Evolutionary conservation across 2,113 vertebrate species (phyloP).

Genomic region (Atractosteus spatula): DNA sequence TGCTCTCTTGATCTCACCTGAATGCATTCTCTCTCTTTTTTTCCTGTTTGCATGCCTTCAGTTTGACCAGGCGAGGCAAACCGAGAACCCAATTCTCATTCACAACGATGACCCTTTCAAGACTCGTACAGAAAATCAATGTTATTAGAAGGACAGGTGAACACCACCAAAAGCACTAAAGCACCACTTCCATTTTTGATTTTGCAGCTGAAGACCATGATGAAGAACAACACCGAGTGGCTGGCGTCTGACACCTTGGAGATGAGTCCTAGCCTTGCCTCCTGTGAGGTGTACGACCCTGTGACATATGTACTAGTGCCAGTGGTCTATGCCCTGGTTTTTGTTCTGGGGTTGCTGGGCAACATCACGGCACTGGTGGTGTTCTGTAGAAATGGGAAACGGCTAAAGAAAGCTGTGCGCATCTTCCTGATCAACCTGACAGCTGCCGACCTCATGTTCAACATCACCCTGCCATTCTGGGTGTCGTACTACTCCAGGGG

Average conservation of each 20-base stretch:
- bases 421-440: conserved; percentile 62
- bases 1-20: too few relatives aligned
- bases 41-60: too few relatives aligned
- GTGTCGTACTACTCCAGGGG: conserved; percentile 48
- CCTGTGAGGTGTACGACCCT: conserved; percentile 25
- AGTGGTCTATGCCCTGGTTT: conserved; percentile 35
- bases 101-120: too few relatives aligned
- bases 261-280: not conserved
- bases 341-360: conserved; percentile 52
- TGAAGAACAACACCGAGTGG: not conserved
- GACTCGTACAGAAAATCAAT: too few relatives aligned
- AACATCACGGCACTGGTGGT: conserved; percentile 47
- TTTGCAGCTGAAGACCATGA: not conserved
- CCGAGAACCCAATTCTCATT: too few relatives aligned
- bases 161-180: too few relatives aligned
- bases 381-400: conserved; percentile 34
- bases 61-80: too few relatives aligned
- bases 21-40: too few relatives aligned
- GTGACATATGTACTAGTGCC: conserved; percentile 47
- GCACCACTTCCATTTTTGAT: too few relatives aligned
- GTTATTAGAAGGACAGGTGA: too few relatives aligned
- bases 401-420: conserved; percentile 51
- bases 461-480: conserved; percentile 57
- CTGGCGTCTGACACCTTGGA: too few relatives aligned
- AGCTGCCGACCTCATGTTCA: conserved; percentile 53